A percentile compares a stretch with the other conserved stretches of the same genome.
These are phyloP conservation scores for Cantharis nigra DNA, from an alignment of 2,888 invertebrate genomes.

Conservation along the genomic window DNA sequence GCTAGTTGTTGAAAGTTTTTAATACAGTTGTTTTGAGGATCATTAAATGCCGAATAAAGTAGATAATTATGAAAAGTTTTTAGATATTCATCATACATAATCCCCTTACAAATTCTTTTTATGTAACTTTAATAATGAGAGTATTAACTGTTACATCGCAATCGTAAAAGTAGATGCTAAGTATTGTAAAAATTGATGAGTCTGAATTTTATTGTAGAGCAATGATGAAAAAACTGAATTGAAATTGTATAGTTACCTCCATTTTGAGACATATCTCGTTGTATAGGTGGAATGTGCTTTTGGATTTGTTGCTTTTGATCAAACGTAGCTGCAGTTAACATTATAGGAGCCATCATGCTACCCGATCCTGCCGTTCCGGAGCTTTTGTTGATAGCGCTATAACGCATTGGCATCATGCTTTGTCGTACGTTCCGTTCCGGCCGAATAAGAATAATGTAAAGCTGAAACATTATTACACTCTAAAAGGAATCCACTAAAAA, in stretches of 20 bases:
- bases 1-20: background rate
- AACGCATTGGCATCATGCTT: slow-evolving; percentile 79
- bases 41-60: background rate
- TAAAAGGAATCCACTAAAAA: background rate
- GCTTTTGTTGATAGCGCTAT: slow-evolving; percentile 66
- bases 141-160: background rate
- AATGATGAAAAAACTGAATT: background rate
- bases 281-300: slow-evolving; percentile 63
- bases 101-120: background rate
- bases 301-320: slow-evolving; percentile 70
- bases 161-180: background rate
- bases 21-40: background rate
- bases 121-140: background rate
- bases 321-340: slow-evolving; percentile 69
- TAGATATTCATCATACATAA: background rate
- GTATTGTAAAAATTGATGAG: background rate
- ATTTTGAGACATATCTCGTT: slow-evolving; percentile 34
- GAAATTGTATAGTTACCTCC: slow-evolving; percentile 15
- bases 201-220: background rate
- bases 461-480: slow-evolving; percentile 56
- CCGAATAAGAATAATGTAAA: slow-evolving; percentile 86
- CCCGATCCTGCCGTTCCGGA: slow-evolving; percentile 65
- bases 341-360: slow-evolving; percentile 71
- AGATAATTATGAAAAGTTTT: background rate
- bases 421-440: slow-evolving; percentile 90